Percentiles rank a stretch among this genome's conserved stretches.
phyloP scores from a whole-genome alignment of 2,113 vertebrate genomes.

The Pantherophis guttatus region DNA sequence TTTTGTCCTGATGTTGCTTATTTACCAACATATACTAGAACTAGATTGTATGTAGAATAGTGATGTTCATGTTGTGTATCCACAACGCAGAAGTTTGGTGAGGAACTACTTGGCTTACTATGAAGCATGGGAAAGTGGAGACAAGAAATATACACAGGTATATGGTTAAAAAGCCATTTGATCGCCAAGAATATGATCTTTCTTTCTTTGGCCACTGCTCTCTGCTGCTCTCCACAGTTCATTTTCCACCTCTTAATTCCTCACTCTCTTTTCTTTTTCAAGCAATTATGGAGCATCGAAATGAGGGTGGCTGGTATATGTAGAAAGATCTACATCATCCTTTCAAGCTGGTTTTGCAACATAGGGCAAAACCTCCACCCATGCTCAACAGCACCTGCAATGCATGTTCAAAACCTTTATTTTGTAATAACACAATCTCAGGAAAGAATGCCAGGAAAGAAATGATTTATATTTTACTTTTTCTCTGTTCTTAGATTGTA shows the following conservation, averaged over 20 bases:
- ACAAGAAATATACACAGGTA: not conserved
- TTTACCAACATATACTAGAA: not conserved
- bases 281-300: not conserved
- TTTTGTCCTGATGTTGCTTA: not conserved
- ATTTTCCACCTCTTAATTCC: not conserved
- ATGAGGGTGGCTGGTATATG: not conserved
- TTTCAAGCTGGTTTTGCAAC: not conserved
- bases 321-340: not conserved
- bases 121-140: not conserved
- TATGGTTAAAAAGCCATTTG: not conserved
- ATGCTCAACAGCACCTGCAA: not conserved
- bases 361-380: not conserved
- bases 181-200: not conserved
- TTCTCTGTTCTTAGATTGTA: not conserved
- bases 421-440: not conserved
- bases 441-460: not conserved
- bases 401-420: not conserved
- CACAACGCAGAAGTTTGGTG: not conserved
- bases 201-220: not conserved
- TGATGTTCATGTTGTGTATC: not conserved
- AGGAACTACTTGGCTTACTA: not conserved
- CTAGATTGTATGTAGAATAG: not conserved
- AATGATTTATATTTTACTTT: not conserved
- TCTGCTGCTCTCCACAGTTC: not conserved
- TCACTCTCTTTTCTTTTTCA: not conserved